These are phyloP conservation scores for Rhodeus uyekii DNA, from an alignment of 2,797 vertebrate species.

Conservation along the genomic window DNA sequence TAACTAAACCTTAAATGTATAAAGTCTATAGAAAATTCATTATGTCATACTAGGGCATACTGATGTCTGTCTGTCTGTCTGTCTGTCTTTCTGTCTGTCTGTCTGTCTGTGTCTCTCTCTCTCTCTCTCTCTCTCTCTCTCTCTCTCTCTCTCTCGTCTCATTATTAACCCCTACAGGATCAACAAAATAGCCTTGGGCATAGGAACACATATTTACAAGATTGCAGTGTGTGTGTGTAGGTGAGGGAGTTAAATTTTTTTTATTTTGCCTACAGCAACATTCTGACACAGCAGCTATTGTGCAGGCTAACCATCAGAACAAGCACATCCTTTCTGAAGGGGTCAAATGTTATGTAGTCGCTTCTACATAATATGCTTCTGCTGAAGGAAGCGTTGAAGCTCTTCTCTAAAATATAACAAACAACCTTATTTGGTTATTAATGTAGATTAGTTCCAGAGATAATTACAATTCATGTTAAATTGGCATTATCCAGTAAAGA, in stretches of 20 bases:
- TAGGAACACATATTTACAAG: background rate
- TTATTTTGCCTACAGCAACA: background rate
- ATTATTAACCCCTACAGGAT: background rate
- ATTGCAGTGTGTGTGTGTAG: background rate
- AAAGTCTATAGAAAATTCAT: background rate
- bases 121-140: background rate
- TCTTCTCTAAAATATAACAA: background rate
- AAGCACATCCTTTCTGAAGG: background rate
- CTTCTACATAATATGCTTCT: background rate
- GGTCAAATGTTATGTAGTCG: background rate
- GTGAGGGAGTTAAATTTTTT: background rate
- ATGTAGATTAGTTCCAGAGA: constrained; percentile 6
- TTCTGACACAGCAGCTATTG: constrained; percentile 13
- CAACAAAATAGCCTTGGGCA: constrained; percentile 14
- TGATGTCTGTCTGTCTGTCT: background rate
- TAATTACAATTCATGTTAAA: background rate
- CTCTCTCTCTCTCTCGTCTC: background rate
- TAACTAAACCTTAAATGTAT: constrained; percentile 12
- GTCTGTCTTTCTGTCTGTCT: too few species aligned
- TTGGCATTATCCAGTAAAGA: background rate
- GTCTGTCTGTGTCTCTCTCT: too few species aligned
- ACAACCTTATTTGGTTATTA: background rate
- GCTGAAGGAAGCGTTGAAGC: background rate
- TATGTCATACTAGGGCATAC: constrained; percentile 3
- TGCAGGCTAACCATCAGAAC: background rate